A percentile compares a stretch with the other conserved stretches of the same genome.
Evolutionary conservation across 2,113 vertebrate genomes (phyloP).

Genomic region (Nibea albiflora): DNA sequence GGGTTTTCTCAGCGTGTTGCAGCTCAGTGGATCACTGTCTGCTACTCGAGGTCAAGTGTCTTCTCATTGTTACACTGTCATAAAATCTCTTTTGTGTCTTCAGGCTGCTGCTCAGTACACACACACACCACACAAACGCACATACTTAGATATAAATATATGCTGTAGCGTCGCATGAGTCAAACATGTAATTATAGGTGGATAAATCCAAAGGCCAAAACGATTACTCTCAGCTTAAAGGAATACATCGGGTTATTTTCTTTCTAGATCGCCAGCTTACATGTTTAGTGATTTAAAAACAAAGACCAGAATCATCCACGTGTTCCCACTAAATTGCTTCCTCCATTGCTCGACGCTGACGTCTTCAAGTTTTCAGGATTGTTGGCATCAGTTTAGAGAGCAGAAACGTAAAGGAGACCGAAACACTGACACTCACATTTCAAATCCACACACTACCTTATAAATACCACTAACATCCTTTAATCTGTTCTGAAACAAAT

Average conservation of each 20-base stretch:
- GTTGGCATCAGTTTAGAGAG: neutral
- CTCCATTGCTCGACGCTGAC: neutral
- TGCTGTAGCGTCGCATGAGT: constrained; percentile 22
- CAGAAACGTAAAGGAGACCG: no score
- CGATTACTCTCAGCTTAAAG: constrained; percentile 15
- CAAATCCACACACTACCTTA: neutral
- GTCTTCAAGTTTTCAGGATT: neutral
- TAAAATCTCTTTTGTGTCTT: constrained; percentile 37
- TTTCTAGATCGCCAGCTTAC: neutral
- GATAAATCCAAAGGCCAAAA: constrained; percentile 17
- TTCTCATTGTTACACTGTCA: constrained; percentile 26
- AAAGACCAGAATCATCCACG: neutral
- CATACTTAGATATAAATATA: neutral
- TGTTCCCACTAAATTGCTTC: neutral
- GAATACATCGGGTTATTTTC: constrained; percentile 7
- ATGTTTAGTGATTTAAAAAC: neutral
- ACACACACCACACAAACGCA: constrained; percentile 7
- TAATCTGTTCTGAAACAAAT: neutral
- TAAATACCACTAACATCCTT: no score
- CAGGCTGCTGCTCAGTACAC: constrained; percentile 11
- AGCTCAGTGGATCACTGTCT: constrained; percentile 48
- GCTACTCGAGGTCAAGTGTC: constrained; percentile 55
- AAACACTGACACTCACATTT: neutral
- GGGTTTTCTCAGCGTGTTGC: neutral
- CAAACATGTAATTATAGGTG: constrained; percentile 36